Conservation (phyloP, 2,797 vertebrate genomes). For the Clarias pachynema region DNA sequence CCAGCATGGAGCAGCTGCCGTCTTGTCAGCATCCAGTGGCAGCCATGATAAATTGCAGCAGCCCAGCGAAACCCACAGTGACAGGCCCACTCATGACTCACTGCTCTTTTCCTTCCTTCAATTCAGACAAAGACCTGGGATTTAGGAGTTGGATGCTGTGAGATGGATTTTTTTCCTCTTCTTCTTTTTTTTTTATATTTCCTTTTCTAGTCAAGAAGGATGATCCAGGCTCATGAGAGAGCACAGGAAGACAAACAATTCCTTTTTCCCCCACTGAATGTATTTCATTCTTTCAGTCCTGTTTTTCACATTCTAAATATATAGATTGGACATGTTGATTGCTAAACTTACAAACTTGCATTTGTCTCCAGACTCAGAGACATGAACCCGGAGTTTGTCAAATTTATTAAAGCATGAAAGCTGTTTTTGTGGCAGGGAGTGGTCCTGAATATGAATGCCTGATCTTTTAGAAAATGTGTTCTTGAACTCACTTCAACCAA, state of each 20-base stretch:
- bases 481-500: background rate
- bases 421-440: background rate
- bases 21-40: slow-evolving; percentile 54
- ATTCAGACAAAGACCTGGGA: slow-evolving; percentile 44
- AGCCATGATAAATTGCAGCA: slow-evolving; percentile 56
- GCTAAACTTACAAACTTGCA: no score
- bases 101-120: slow-evolving; percentile 49
- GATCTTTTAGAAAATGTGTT: background rate
- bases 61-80: slow-evolving; percentile 49
- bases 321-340: background rate
- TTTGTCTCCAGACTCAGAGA: background rate
- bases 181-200: background rate
- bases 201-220: slow-evolving; percentile 7
- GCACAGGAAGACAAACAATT: background rate
- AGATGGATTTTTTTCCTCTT: background rate
- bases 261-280: background rate
- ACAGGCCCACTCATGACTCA: slow-evolving; percentile 56
- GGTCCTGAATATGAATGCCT: background rate
- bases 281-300: background rate
- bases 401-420: background rate
- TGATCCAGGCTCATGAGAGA: background rate
- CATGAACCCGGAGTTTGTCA: background rate
- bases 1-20: slow-evolving; percentile 54
- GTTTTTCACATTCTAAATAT: background rate
- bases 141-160: slow-evolving; percentile 30